Conservation (phyloP, 2,888 invertebrate species). For the Mycalesis mineus region DNA sequence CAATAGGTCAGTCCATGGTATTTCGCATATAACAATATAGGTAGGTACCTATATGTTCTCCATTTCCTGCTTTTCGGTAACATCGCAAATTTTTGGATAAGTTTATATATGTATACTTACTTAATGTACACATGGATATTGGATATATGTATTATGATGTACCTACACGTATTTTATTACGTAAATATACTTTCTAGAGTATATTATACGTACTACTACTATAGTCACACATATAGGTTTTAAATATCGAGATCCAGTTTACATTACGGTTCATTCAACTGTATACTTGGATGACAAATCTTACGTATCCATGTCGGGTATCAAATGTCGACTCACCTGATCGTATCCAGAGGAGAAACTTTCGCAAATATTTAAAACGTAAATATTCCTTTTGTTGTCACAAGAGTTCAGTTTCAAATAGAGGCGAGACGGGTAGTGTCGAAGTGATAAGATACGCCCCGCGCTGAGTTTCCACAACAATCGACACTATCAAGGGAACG, state of each 20-base stretch:
- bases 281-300: neutral
- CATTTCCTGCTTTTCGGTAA: too few species aligned
- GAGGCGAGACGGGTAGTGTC: constrained; percentile 33
- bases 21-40: too few species aligned
- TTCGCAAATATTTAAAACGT: neutral
- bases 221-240: too few species aligned
- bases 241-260: neutral
- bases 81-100: too few species aligned
- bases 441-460: constrained; percentile 51
- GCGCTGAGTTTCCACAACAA: constrained; percentile 45
- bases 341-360: constrained; percentile 3
- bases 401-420: constrained; percentile 34
- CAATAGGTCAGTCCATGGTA: too few species aligned
- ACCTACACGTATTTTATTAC: too few species aligned
- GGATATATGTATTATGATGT: too few species aligned
- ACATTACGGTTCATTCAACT: constrained; percentile 6
- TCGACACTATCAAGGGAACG: constrained; percentile 42
- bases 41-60: too few species aligned
- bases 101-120: too few species aligned
- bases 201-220: too few species aligned
- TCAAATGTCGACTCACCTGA: constrained; percentile 14
- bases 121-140: too few species aligned
- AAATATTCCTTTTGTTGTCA: neutral
- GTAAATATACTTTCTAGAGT: neutral
- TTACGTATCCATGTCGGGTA: neutral